Evolutionary conservation across 2,113 vertebrate species (phyloP).

Genomic region (Rhinoderma darwinii): DNA sequence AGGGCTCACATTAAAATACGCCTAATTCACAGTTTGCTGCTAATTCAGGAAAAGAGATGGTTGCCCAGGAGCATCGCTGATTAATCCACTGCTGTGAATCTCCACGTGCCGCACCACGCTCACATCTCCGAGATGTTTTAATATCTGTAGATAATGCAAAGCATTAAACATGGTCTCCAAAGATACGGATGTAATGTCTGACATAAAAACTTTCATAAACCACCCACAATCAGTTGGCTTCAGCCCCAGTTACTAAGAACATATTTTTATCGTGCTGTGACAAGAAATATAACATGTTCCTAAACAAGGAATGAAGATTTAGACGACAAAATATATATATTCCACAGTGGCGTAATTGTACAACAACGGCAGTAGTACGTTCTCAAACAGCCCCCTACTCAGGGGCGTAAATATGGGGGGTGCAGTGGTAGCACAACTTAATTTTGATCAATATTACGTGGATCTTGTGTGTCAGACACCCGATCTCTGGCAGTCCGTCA

Average conservation of each 20-base stretch:
- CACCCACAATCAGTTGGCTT: constrained; percentile 73
- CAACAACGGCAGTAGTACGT: too few species aligned
- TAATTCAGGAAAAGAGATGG: constrained; percentile 66
- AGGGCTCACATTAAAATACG: constrained; percentile 25
- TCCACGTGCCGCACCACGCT: constrained; percentile 60
- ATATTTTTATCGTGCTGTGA: neutral
- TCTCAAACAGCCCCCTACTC: too few species aligned
- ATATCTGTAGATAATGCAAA: constrained; percentile 64
- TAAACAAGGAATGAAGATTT: constrained; percentile 11
- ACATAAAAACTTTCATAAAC: constrained; percentile 77
- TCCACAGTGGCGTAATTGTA: too few species aligned
- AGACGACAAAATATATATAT: neutral
- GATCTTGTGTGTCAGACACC: too few species aligned
- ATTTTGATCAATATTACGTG: too few species aligned
- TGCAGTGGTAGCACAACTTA: too few species aligned
- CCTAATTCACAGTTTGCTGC: constrained; percentile 37
- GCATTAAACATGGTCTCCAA: constrained; percentile 71
- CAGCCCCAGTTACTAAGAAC: constrained; percentile 68
- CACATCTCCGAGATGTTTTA: constrained; percentile 62
- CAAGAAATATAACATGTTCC: neutral
- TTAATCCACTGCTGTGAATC: constrained; percentile 68
- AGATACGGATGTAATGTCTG: constrained; percentile 68
- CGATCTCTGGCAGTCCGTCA: too few species aligned
- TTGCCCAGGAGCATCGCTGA: constrained; percentile 63
- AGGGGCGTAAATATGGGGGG: too few species aligned